Conservation (phyloP, 2,113 vertebrate genomes). For the Scatophagus argus region DNA sequence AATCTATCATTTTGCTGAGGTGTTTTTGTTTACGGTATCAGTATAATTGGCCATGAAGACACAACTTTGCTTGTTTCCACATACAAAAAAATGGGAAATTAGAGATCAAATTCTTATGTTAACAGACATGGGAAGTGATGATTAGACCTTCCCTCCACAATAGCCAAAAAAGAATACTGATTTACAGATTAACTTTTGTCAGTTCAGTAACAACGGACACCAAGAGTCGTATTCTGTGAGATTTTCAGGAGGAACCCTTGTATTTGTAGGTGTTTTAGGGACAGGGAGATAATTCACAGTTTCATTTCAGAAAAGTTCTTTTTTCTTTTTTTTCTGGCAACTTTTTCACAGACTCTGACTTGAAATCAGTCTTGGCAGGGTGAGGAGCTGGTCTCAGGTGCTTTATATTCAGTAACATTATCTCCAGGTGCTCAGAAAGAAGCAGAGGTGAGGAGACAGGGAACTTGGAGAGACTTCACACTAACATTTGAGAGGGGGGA, state of each 20-base stretch:
- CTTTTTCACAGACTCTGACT: constrained; percentile 45
- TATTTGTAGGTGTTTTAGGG: constrained; percentile 19
- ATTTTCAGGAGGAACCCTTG: constrained; percentile 6
- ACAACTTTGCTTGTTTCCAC: background rate
- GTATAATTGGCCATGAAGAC: background rate
- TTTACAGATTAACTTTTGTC: background rate
- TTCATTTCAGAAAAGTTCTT: constrained; percentile 30
- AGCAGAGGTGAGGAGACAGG: constrained; percentile 45
- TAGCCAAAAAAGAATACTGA: background rate
- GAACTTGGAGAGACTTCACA: constrained; percentile 41
- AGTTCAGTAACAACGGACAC: background rate
- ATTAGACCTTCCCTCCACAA: background rate
- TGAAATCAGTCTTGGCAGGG: constrained; percentile 55
- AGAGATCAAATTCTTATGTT: background rate
- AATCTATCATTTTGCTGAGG: background rate
- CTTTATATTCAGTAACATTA: constrained; percentile 63
- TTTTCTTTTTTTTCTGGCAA: background rate
- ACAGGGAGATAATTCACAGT: constrained; percentile 36
- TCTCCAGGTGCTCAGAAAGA: constrained; percentile 38
- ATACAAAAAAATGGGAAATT: background rate
- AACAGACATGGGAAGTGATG: background rate
- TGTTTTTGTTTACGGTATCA: constrained; percentile 10
- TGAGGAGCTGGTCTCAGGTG: constrained; percentile 30
- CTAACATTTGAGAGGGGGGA: constrained; percentile 28
- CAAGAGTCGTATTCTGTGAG: background rate